These are phyloP conservation scores for Penaeus chinensis DNA, from an alignment of 1,140 invertebrate genomes.

Conservation along the genomic window DNA sequence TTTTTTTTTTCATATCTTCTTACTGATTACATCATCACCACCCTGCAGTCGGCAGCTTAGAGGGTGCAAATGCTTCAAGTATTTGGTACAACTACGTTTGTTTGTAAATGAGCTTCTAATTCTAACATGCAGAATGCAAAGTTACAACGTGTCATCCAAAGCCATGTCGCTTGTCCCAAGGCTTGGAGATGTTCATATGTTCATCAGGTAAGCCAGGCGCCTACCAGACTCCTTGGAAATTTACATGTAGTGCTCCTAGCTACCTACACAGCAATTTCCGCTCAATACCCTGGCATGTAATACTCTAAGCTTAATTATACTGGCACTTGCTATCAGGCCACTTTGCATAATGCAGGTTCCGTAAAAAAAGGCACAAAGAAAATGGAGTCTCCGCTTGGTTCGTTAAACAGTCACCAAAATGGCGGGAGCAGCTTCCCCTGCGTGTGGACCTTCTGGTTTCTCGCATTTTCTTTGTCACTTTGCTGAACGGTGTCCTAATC, in stretches of 20 bases:
- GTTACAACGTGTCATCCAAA: conserved; percentile 37
- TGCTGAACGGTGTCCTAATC: conserved; percentile 35
- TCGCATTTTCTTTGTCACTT: conserved; percentile 47
- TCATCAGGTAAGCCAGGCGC: conserved; percentile 7
- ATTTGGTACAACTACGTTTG: conserved; percentile 26
- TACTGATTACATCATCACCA: conserved; percentile 34
- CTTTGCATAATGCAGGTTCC: conserved; percentile 58
- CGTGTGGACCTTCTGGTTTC: not conserved
- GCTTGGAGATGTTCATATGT: conserved; percentile 8
- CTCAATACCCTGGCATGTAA: too few relatives aligned
- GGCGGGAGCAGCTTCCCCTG: not conserved
- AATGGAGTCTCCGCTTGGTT: conserved; percentile 33
- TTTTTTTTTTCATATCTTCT: conserved; percentile 28
- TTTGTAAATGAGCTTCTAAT: conserved; percentile 33
- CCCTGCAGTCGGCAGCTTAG: too few relatives aligned
- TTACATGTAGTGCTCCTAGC: not conserved
- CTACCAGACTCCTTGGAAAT: conserved; percentile 32
- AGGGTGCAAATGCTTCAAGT: conserved; percentile 42
- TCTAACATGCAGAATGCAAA: conserved; percentile 58
- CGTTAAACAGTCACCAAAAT: not conserved
- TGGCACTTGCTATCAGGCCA: conserved; percentile 12
- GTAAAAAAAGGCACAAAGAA: conserved; percentile 41
- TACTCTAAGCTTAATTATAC: too few relatives aligned
- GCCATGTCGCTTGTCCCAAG: not conserved
- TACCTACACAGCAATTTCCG: too few relatives aligned